A percentile compares a stretch with the other conserved stretches of the same genome.
Evolutionary conservation across 2,888 invertebrate genomes (phyloP).

Genomic region (Nowickia ferox): DNA sequence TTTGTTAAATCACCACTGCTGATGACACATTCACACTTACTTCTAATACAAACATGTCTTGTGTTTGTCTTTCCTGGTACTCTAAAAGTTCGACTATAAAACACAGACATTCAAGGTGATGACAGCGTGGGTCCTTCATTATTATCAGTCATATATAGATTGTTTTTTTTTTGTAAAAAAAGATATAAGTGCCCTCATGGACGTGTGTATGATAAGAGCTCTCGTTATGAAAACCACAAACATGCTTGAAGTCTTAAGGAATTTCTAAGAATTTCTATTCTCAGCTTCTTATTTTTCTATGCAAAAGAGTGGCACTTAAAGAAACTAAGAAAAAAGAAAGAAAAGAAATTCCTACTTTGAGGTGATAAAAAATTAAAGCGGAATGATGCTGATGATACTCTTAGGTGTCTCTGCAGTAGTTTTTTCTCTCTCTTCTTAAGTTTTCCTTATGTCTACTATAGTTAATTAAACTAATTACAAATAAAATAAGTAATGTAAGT

Average conservation of each 20-base stretch:
- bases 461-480: slow-evolving; percentile 66
- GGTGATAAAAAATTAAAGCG: neutral
- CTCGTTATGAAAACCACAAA: slow-evolving; percentile 53
- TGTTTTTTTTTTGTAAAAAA: neutral
- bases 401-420: neutral
- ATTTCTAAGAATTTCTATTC: slow-evolving; percentile 42
- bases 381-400: neutral
- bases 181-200: neutral
- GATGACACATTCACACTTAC: neutral
- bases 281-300: slow-evolving; percentile 1
- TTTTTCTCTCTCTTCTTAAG: neutral
- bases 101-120: slow-evolving; percentile 63
- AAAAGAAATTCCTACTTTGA: neutral
- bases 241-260: slow-evolving; percentile 34
- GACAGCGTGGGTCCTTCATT: slow-evolving; percentile 68
- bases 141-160: slow-evolving; percentile 17
- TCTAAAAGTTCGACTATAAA: slow-evolving; percentile 19
- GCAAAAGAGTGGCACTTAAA: slow-evolving; percentile 36
- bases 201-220: slow-evolving; percentile 22
- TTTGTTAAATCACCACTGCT: slow-evolving; percentile 27
- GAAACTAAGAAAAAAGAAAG: slow-evolving; percentile 8
- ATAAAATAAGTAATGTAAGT: slow-evolving; percentile 39
- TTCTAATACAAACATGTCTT: neutral
- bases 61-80: neutral
- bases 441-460: slow-evolving; percentile 26